Evolutionary conservation across 2,888 invertebrate species (phyloP), one percentile per base, ranked within the genome.

Genomic region (Scelioninae gen. 2): DNA sequence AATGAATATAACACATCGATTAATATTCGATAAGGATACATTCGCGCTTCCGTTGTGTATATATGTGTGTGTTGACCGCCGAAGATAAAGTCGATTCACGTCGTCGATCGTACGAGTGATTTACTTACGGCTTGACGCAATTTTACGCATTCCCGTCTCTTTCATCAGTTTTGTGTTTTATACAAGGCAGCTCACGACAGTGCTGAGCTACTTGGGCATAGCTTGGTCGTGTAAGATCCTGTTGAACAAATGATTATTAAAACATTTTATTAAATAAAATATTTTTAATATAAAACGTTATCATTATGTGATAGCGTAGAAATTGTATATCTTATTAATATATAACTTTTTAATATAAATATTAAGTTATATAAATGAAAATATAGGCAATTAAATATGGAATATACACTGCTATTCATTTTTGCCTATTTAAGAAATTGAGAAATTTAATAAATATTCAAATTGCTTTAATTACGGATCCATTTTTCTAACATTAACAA

Each of bases 151-250:
- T 84, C 80, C 83, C 83, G 78, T 85, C 84, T 76, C 82, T 85
- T 76, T 85, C 85, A 70, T 84, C 84, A 69, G 78, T 79, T 83
- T 84, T 86, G 81, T 85, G 85, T 82, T 86, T 86, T 82, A 84
- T 83, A 84, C 86, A 86, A 80, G 83, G 83, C 81, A 82, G 78
- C 78, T 86, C 86, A 72, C 86, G 86, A 82, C 84, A 83, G 76
- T 86, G 85, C 77, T 86, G 86, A 79, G 86, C 86, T 83, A 86
- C 86, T 85, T 86, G 86, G 80, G 86, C 86, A 83, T 86, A 86
- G 80, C 86, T 86, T 78, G 86, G 86, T 84, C 84, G 84, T 78
- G 84, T 82, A 81, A 83, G 82, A 78, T 86, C 86, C 86, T 86
- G 79, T 43, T 52, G 67, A 41, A 72, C 63, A 71, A 19, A 70